These are phyloP conservation scores for Lepus townsendii DNA, from an alignment of 2,797 vertebrate species.

Conservation along the genomic window DNA sequence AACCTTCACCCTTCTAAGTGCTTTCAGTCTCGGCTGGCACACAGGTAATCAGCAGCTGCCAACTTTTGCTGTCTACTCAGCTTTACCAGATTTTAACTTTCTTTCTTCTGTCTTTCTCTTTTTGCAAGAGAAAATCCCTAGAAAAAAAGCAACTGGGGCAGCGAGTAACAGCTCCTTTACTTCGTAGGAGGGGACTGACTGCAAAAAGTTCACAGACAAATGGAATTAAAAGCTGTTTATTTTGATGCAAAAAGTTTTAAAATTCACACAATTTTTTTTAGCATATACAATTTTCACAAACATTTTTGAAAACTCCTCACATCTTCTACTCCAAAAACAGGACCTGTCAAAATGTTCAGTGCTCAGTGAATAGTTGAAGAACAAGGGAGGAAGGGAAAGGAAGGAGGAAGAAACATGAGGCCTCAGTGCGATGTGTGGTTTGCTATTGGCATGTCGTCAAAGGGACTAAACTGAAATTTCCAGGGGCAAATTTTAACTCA, in stretches of 20 bases:
- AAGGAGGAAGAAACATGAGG: neutral
- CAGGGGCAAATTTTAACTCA: slow-evolving; percentile 17
- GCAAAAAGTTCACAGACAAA: too few species aligned
- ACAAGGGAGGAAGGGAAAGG: neutral
- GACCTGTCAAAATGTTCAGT: neutral
- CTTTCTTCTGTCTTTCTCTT: neutral
- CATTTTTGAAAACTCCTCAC: too few species aligned
- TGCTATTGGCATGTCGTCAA: neutral
- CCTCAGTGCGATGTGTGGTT: neutral
- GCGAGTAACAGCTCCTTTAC: neutral
- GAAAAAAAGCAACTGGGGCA: neutral
- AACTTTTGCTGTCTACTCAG: neutral
- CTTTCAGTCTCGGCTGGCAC: neutral
- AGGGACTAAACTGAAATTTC: slow-evolving; percentile 9
- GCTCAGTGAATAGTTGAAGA: neutral
- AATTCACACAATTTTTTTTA: too few species aligned
- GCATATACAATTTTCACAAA: too few species aligned
- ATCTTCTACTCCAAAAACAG: slow-evolving; percentile 11
- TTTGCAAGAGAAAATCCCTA: slow-evolving; percentile 22
- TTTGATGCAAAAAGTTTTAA: too few species aligned
- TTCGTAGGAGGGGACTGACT: neutral
- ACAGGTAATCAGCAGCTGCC: neutral
- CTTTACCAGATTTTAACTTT: neutral
- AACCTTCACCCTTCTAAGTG: neutral
- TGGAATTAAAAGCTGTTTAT: too few species aligned